Percentiles rank a stretch among this genome's conserved stretches.
Conservation (phyloP, 2,888 invertebrate species). For the Heliconius hortense region DNA sequence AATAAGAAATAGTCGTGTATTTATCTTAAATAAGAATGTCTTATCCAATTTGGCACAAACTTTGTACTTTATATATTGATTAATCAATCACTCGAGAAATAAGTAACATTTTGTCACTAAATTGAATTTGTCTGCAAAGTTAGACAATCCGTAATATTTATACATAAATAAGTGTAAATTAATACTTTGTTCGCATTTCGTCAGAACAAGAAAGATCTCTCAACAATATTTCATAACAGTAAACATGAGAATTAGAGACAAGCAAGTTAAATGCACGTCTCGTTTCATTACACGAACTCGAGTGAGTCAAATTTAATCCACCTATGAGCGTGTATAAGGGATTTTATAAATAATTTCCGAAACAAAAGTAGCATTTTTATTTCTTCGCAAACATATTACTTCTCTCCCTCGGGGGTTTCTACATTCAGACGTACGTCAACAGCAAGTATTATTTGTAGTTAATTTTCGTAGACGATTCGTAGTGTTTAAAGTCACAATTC, state of each 20-base stretch:
- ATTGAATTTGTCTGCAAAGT: constrained; percentile 20
- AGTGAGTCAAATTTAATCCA: constrained; percentile 22
- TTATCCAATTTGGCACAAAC: constrained; percentile 8
- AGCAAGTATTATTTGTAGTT: constrained; percentile 34
- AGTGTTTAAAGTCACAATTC: constrained; percentile 14
- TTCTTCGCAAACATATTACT: constrained; percentile 30
- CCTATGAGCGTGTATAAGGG: constrained; percentile 8
- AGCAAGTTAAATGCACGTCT: constrained; percentile 1
- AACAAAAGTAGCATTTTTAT: constrained; percentile 31
- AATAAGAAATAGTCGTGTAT: neutral
- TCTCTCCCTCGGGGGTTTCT: constrained; percentile 22
- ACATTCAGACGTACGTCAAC: constrained; percentile 31
- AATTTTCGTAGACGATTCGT: constrained; percentile 18
- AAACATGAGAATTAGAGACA: constrained; percentile 7
- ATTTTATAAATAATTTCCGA: constrained; percentile 30
- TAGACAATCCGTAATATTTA: neutral
- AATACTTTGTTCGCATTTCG: neutral
- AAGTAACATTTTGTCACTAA: constrained; percentile 13
- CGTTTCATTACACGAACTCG: constrained; percentile 19
- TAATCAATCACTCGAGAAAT: constrained; percentile 15
- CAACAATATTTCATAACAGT: neutral
- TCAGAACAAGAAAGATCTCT: neutral
- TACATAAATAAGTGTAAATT: neutral
- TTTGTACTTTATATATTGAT: constrained; percentile 16
- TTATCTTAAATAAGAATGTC: constrained; percentile 6